Base-by-base conservation (phyloP, 2,888 invertebrate genomes). In the Meghimatium bilineatum region DNA sequence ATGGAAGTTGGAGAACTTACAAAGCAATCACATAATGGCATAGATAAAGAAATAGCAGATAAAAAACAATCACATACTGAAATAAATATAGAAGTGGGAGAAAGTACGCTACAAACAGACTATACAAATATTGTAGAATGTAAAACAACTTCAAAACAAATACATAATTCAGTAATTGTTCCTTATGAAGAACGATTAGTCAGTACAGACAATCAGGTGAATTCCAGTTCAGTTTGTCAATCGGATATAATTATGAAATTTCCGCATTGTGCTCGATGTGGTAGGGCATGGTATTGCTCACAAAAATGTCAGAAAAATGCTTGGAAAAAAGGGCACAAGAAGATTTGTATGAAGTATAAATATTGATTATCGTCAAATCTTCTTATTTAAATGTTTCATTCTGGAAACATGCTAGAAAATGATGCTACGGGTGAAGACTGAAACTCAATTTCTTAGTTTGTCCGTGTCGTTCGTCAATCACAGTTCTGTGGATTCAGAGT, bases 271-370 rank as follows among this genome's bases (percentile, higher is more conserved):
- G 34, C 67, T 12, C 52, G 60, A 29, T 84, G 84, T 56, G 44
- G 66, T 1, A 49, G 38, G 20, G 84, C 80, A 1, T 84, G 84
- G 84, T 84, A 84, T 75, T 84, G 84, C 69, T 80, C 80, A 12
- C 52, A 44, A 12, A 29, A 29, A 26, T 84, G 84, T 38, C 84
- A 84, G 80, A 84, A 75, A 67, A 80, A 84, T 1, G 79, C 84
- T 8, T 84, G 84, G 84, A 74, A 23, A 63, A 63, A 63, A 3
- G 84, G 84, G 14, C 84, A 84, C 34, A 84, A 84, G 29, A 66
- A 75, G 72, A 80, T 84, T n/a, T 84, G 84, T 34, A 52, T 12
- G 44, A 44, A 44, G 5, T 44, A 44, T 44, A 44, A 44, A 44
- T 44, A 44, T 8, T 44, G 44, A 44, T 44, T 44, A 12, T 44